phyloP scores from a whole-genome alignment of 2,888 invertebrate species.

The Augochlorella aurata region DNA sequence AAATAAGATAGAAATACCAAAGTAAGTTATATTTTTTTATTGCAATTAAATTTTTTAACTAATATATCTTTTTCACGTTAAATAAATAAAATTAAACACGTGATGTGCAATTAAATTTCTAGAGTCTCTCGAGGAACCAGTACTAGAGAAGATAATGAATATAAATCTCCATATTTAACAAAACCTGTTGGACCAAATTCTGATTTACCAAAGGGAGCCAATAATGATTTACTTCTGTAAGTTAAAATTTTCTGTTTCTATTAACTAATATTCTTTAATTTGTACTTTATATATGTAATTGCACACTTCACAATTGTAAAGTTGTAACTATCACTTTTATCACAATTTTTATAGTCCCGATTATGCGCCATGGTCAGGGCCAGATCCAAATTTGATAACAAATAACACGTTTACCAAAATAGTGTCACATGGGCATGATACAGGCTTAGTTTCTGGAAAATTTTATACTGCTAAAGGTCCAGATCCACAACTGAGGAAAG shows the following conservation, averaged over 20 bases:
- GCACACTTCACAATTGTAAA: background rate
- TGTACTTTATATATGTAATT: background rate
- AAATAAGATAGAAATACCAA: conserved; percentile 81
- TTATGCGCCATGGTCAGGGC: conserved; percentile 92
- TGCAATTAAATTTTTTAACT: conserved; percentile 9
- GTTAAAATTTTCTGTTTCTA: conserved; percentile 75
- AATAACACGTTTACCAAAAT: conserved; percentile 70
- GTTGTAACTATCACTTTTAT: background rate
- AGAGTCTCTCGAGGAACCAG: conserved; percentile 82
- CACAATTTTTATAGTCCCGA: conserved; percentile 85
- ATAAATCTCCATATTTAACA: conserved; percentile 85
- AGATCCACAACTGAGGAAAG: conserved; percentile 87
- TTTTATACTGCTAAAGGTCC: conserved; percentile 85
- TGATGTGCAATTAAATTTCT: conserved; percentile 23
- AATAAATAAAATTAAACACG: background rate
- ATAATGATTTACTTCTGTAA: conserved; percentile 90
- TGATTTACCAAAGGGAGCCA: conserved; percentile 89
- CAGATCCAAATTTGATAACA: conserved; percentile 86
- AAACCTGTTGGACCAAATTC: conserved; percentile 88
- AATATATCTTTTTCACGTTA: background rate
- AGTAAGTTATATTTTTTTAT: conserved; percentile 73
- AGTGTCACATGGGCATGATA: conserved; percentile 83
- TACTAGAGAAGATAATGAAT: conserved; percentile 83
- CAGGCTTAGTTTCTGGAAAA: conserved; percentile 79
- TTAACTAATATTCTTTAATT: background rate